Percentiles rank a stretch among this genome's conserved stretches.
These are phyloP conservation scores for Apteryx owenii DNA, from an alignment of 2,113 vertebrate species.

Conservation along the genomic window DNA sequence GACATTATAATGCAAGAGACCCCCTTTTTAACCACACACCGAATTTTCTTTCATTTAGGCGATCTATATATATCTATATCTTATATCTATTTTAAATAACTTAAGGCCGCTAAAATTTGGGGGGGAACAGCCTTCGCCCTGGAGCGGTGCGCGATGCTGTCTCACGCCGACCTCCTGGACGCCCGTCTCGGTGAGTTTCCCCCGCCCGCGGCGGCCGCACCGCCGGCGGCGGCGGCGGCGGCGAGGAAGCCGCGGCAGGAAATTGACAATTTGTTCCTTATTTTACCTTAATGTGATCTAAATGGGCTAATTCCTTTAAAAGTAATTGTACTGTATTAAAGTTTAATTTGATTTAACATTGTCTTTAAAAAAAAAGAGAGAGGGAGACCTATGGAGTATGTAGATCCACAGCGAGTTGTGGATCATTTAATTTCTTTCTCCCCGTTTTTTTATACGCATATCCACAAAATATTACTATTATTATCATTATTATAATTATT, in stretches of 20 bases:
- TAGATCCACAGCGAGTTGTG: constrained; percentile 61
- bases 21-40: constrained; percentile 98
- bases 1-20: constrained; percentile 98
- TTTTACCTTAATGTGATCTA: constrained; percentile 89
- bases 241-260: constrained; percentile 79
- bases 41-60: constrained; percentile 98
- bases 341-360: constrained; percentile 94
- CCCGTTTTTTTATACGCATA: constrained; percentile 5
- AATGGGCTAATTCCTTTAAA: constrained; percentile 95
- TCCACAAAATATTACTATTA: background rate
- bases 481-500: background rate
- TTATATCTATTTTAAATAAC: constrained; percentile 92
- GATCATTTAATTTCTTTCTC: constrained; percentile 54
- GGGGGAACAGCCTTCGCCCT: constrained; percentile 89
- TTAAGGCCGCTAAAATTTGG: constrained; percentile 93
- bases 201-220: constrained; percentile 20
- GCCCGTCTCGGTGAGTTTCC: constrained; percentile 97
- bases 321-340: constrained; percentile 95
- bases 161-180: constrained; percentile 99
- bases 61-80: constrained; percentile 88
- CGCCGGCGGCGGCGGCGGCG: background rate
- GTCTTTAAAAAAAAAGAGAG: constrained; percentile 68
- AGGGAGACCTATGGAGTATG: constrained; percentile 67
- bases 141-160: constrained; percentile 98
- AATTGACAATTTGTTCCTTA: constrained; percentile 94